Evolutionary conservation across 2,113 vertebrate genomes (phyloP).

Genomic region (Mandrillus leucophaeus): DNA sequence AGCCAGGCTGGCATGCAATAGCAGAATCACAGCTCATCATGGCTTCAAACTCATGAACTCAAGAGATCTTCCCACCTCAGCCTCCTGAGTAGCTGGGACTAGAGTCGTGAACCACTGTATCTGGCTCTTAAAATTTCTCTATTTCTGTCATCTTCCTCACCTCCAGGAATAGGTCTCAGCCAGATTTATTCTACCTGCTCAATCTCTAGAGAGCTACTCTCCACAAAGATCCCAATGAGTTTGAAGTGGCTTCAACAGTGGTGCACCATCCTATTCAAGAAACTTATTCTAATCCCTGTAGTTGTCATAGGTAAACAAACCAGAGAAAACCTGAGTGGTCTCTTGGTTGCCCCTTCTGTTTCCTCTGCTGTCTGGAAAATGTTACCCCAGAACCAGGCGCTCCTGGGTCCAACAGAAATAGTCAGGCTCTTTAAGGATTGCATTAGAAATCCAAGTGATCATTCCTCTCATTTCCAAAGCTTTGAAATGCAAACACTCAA

Average conservation of each 20-base stretch:
- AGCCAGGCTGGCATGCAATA: neutral
- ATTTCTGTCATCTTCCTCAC: neutral
- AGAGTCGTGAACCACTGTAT: neutral
- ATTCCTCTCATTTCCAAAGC: neutral
- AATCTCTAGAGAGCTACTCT: neutral
- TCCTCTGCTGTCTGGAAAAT: neutral
- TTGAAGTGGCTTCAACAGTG: neutral
- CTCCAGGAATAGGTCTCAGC: neutral
- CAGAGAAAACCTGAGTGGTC: neutral
- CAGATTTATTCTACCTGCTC: neutral
- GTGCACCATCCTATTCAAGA: neutral
- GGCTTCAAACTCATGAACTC: neutral
- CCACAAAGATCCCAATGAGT: neutral
- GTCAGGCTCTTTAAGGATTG: neutral
- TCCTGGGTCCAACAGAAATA: neutral
- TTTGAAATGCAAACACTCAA: neutral
- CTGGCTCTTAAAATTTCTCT: neutral
- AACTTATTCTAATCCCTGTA: neutral
- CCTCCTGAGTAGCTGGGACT: neutral
- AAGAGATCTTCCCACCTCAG: neutral
- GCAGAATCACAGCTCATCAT: neutral
- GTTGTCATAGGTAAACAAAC: neutral
- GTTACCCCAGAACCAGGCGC: neutral
- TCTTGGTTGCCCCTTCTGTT: neutral
- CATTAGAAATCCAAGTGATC: neutral